Base-by-base conservation (phyloP, 2,113 vertebrate genomes). In the Nothocercus nigrocapillus region DNA sequence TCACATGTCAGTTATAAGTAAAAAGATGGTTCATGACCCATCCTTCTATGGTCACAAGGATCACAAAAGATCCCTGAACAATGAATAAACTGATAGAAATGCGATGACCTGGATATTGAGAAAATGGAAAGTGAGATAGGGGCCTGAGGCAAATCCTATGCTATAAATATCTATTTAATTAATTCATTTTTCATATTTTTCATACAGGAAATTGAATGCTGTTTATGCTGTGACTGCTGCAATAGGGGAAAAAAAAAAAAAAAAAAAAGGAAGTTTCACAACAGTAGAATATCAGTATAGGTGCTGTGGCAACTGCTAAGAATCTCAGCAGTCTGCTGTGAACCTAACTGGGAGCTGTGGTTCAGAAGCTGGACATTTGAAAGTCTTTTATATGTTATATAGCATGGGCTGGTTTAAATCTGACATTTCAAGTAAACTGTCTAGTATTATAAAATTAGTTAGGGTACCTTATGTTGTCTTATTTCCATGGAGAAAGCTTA, bases 271-370 rank as follows among this genome's bases (percentile, higher is more conserved):
- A 7, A 30, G 20, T 82, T 80, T 83, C 62, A 44, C n/a, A 63
- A 14, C 18, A n/a, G 20, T 13, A 91, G 54, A 93, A 66, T 18
- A 40, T 25, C 13, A n/a, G 9, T 0, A 0, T 85, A 42, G n/a
- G 36, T 16, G 13, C 53, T 67, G 44, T 42, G 27, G 51, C 20
- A 44, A 53, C 14, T 69, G 67, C 11, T 3, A 4, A 69, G n/a
- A 64, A 10, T 34, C 25, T 19, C 25, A 79, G 25, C 3, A 82
- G 14, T 13, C 24, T 53, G 16, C 34, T 12, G 1, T 69, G 19
- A 12, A 1, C 22, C 10, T 80, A 32, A 4, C 10, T 85, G 28
- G 42, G 32, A 30, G 5, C n/a, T 11, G 0, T 25, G 40, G 3
- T 45, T 82, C 58, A 76, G 28, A 68, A 64, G 19, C 2, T 19